Base-by-base conservation (phyloP, 2,888 invertebrate species). In the Philereme transversata region DNA sequence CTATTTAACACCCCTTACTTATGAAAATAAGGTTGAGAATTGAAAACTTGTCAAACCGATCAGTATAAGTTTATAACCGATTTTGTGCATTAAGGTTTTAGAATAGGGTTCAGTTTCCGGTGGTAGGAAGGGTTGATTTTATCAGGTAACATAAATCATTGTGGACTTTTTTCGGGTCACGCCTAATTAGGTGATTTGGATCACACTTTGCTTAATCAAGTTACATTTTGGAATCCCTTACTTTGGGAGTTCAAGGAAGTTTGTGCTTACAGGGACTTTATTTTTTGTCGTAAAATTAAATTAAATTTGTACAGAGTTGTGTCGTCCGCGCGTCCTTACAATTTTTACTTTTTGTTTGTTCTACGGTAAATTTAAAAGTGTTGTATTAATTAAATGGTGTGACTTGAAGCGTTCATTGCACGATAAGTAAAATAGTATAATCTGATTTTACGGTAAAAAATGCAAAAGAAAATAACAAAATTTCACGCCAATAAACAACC, bases 111-210 rank as follows among this genome's bases (percentile, higher is more conserved):
- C 45, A 60, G 43, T 63, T 59, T 68, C 46, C 47, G 40, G 38
- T 51, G 57, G 51, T 46, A 41, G 41, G 49, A 51, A 49, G 59
- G 60, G 54, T 61, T 60, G 66, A 67, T 70, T 62, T 67, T 68
- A 70, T 68, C 68, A 55, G 49, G 59, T 52, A 52, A 51, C 70
- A 66, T 70, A 68, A 70, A 70, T 70, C 70, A 70, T 68, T 64
- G 65, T 53, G 61, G 66, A 67, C 53, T 68, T 68, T 69, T 68
- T 70, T 66, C 61, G 65, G 70, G 68, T 65, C 68, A 67, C 63
- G 65, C 65, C 63, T 67, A 66, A 70, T 70, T 68, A 64, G 65
- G 68, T 55, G 65, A 70, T 70, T 68, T 57, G 52, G 60, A 62
- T 68, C 68, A 60, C 68, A 70, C 68, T 68, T 66, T 64, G 58